These are phyloP conservation scores for Notechis scutatus DNA, from an alignment of 2,113 vertebrate genomes.

Conservation along the genomic window DNA sequence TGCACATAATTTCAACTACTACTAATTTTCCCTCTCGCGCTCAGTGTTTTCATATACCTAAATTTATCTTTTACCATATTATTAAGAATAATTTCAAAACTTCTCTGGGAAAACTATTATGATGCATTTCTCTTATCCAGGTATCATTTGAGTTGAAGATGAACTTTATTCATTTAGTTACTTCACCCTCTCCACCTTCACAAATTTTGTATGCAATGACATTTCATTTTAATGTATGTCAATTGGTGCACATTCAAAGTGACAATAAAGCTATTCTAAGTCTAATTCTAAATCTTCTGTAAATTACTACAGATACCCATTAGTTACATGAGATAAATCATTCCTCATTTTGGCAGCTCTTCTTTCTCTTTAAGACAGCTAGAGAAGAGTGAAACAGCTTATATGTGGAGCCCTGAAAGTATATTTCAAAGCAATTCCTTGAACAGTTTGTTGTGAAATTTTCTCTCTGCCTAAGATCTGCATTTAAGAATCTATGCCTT, in stretches of 20 bases:
- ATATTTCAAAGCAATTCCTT: neutral
- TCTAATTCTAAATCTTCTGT: too few species aligned
- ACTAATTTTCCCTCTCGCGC: neutral
- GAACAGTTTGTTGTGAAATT: neutral
- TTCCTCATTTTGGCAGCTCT: neutral
- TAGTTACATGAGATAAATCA: neutral
- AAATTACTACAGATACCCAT: neutral
- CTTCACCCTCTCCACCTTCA: neutral
- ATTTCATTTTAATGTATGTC: too few species aligned
- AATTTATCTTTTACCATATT: neutral
- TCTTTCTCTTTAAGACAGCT: neutral
- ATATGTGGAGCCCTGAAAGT: neutral
- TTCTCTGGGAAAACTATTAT: neutral
- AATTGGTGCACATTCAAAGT: too few species aligned
- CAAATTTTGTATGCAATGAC: too few species aligned
- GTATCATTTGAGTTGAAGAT: neutral
- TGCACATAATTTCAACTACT: neutral
- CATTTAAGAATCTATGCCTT: rapidly evolving
- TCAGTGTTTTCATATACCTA: neutral
- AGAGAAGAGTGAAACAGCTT: neutral
- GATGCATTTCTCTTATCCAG: neutral
- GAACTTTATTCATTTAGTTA: neutral
- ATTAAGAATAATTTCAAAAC: neutral
- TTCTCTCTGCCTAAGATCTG: neutral
- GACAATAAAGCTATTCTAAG: too few species aligned